These are phyloP conservation scores for Ectropis crepuscularia DNA, from an alignment of 2,888 invertebrate species.

Conservation along the genomic window DNA sequence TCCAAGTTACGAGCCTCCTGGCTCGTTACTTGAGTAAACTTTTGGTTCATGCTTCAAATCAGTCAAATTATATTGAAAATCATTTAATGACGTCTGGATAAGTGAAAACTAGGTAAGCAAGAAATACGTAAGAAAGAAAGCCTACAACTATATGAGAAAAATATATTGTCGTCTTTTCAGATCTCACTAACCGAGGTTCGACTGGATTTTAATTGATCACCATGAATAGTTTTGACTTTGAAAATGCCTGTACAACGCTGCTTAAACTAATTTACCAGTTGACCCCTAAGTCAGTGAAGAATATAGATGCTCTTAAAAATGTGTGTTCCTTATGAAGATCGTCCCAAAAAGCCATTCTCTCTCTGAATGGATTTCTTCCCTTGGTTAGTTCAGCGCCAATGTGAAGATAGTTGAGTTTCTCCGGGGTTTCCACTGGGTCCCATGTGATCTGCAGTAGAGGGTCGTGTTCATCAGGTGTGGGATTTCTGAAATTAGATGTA, in stretches of 20 bases:
- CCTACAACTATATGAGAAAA: too few species aligned
- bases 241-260: too few species aligned
- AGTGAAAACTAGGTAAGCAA: too few species aligned
- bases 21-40: too few species aligned
- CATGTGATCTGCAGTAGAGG: constrained; percentile 70
- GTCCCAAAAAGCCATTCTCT: constrained; percentile 78
- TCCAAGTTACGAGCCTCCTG: too few species aligned
- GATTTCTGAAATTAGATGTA: constrained; percentile 57
- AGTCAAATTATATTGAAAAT: too few species aligned
- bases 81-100: too few species aligned
- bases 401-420: constrained; percentile 72
- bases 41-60: too few species aligned
- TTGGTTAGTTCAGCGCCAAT: constrained; percentile 75
- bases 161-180: not conserved
- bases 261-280: constrained; percentile 45
- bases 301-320: constrained; percentile 62
- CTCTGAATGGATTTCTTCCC: constrained; percentile 72
- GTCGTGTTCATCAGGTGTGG: constrained; percentile 73
- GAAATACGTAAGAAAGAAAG: too few species aligned
- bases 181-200: too few species aligned
- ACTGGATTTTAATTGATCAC: too few species aligned
- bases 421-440: constrained; percentile 70
- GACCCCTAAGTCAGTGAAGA: constrained; percentile 71
- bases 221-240: too few species aligned
- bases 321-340: constrained; percentile 65